Evolutionary conservation across 2,888 invertebrate species (phyloP).

Genomic region (Drosophila melanosoma): DNA sequence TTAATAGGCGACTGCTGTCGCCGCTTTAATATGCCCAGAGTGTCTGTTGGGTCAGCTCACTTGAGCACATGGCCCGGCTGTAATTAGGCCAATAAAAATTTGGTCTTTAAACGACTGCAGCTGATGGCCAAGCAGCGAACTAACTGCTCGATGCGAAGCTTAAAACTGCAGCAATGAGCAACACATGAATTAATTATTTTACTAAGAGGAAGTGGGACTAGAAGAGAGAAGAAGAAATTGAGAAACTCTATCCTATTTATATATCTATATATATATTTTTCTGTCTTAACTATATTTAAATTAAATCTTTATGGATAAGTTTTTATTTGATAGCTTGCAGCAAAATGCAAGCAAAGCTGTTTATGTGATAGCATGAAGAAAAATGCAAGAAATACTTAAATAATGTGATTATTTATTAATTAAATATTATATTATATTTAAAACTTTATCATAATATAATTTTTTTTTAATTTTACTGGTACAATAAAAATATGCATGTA

Average conservation of each 20-base stretch:
- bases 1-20: slow-evolving; percentile 57
- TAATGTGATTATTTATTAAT: not conserved
- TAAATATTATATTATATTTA: not conserved
- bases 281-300: no score
- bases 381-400: not conserved
- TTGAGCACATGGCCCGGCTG: slow-evolving; percentile 7
- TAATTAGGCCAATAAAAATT: slow-evolving; percentile 57
- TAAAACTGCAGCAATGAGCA: slow-evolving; percentile 28
- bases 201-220: not conserved
- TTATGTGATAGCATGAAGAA: not conserved
- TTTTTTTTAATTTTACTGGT: not conserved
- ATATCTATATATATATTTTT: not conserved
- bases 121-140: not conserved
- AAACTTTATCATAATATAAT: not conserved
- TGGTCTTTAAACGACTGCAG: slow-evolving; percentile 40
- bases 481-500: no score
- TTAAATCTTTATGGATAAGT: not conserved
- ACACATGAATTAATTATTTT: slow-evolving; percentile 15
- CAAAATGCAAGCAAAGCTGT: not conserved
- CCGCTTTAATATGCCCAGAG: slow-evolving; percentile 71
- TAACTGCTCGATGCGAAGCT: slow-evolving; percentile 16
- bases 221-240: not conserved
- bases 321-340: not conserved
- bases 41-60: slow-evolving; percentile 16
- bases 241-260: not conserved